Percentiles rank a stretch among this genome's conserved stretches.
These are phyloP conservation scores for Loriculus beryllinus DNA, from an alignment of 2,797 vertebrate genomes.

Conservation along the genomic window DNA sequence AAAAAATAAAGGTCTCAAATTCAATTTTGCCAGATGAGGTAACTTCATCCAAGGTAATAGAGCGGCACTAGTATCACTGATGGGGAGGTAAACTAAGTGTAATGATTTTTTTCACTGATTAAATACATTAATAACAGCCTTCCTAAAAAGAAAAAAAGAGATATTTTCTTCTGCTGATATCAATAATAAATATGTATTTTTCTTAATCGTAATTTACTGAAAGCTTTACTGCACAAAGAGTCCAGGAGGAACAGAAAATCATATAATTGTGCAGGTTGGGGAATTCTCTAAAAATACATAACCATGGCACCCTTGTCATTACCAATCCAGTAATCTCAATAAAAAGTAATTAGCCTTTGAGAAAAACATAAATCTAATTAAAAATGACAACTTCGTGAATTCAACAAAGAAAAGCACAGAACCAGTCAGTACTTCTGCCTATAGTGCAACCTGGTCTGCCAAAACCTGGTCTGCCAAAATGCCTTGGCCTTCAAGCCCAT, in stretches of 20 bases:
- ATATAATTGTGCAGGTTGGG: constrained; percentile 49
- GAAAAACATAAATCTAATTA: constrained; percentile 76
- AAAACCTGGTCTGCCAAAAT: constrained; percentile 39
- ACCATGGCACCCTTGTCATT: constrained; percentile 74
- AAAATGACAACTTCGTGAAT: constrained; percentile 78
- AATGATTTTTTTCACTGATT: background rate
- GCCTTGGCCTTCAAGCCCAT: constrained; percentile 16
- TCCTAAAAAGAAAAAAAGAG: constrained; percentile 33
- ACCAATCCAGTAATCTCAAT: constrained; percentile 76
- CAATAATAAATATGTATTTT: constrained; percentile 62
- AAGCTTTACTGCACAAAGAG: constrained; percentile 63
- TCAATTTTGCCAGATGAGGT: background rate
- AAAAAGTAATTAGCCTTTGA: constrained; percentile 77
- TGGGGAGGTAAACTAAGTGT: background rate
- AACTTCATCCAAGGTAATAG: background rate
- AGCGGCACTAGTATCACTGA: background rate
- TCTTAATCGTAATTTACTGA: constrained; percentile 35
- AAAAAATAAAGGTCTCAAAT: background rate
- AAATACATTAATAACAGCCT: constrained; percentile 34
- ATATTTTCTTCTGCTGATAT: constrained; percentile 32
- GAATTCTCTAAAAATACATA: constrained; percentile 71
- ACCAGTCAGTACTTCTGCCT: constrained; percentile 31
- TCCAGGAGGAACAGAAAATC: constrained; percentile 61
- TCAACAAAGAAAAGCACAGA: constrained; percentile 65
- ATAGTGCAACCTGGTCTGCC: background rate